phyloP scores from a whole-genome alignment of 1,140 invertebrate species.

The Leucophenga varia region DNA sequence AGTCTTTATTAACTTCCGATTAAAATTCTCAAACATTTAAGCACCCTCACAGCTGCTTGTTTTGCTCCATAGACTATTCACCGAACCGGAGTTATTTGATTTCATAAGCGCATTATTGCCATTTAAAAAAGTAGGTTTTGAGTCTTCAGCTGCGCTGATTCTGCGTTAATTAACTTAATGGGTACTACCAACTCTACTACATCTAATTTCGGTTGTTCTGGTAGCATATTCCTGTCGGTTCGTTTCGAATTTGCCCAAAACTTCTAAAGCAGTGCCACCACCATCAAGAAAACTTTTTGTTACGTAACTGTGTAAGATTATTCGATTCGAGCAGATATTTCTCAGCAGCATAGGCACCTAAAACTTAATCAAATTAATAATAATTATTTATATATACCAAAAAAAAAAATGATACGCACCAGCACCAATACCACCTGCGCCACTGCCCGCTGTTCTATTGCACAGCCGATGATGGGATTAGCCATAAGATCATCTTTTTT shows the following conservation, averaged over 20 bases:
- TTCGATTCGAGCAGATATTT: slow-evolving; percentile 8
- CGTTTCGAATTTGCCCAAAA: neutral
- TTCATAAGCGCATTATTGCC: slow-evolving; percentile 7
- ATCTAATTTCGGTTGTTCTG: too few relatives aligned
- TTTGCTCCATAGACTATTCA: slow-evolving; percentile 27
- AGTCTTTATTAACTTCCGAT: slow-evolving; percentile 28
- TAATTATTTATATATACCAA: too few relatives aligned
- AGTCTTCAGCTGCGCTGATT: slow-evolving; percentile 7
- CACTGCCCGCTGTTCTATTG: slow-evolving; percentile 35
- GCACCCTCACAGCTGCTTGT: slow-evolving; percentile 21
- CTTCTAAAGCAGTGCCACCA: slow-evolving; percentile 13
- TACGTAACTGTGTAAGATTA: too few relatives aligned
- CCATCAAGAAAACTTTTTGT: slow-evolving; percentile 11
- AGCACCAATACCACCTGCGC: neutral
- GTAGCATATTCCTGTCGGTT: neutral
- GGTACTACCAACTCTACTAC: too few relatives aligned
- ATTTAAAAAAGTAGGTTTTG: too few relatives aligned
- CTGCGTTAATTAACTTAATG: too few relatives aligned
- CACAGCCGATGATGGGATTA: slow-evolving; percentile 62
- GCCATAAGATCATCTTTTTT: slow-evolving; percentile 35
- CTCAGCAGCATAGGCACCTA: slow-evolving; percentile 5
- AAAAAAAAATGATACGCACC: too few relatives aligned
- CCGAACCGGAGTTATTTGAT: slow-evolving; percentile 17
- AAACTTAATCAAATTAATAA: too few relatives aligned
- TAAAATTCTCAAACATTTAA: slow-evolving; percentile 28